Percentiles rank a stretch among this genome's conserved stretches.
Conservation (phyloP, 1,140 invertebrate genomes). For the Ridgeia piscesae region DNA sequence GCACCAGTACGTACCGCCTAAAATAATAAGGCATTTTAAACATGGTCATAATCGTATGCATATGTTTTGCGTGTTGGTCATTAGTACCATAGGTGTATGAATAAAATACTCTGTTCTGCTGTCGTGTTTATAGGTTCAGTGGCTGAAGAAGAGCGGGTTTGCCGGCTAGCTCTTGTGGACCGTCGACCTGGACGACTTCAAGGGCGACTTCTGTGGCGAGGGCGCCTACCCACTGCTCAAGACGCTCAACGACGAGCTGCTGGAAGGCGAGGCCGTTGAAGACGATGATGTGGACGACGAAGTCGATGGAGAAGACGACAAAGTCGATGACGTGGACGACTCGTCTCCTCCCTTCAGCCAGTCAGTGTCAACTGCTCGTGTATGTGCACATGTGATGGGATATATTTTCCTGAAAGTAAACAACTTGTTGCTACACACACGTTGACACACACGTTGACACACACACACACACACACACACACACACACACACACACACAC, state of each 20-base stretch:
- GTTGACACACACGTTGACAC: neutral
- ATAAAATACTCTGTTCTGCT: neutral
- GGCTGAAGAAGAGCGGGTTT: slow-evolving; percentile 87
- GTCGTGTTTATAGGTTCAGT: slow-evolving; percentile 73
- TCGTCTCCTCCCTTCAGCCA: neutral
- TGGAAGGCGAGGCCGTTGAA: slow-evolving; percentile 56
- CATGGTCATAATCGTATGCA: neutral
- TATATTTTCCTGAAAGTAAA: too few species aligned
- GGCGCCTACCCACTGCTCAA: slow-evolving; percentile 32
- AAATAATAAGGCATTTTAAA: neutral
- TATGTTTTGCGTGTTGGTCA: neutral
- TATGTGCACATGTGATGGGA: neutral
- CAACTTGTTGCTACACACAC: neutral
- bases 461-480: neutral
- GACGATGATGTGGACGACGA: too few species aligned
- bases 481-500: too few species aligned
- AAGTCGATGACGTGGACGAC: neutral
- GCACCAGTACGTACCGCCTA: neutral
- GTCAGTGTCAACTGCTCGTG: neutral
- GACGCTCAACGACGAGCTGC: neutral
- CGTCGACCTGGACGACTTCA: slow-evolving; percentile 75
- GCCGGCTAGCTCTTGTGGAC: slow-evolving; percentile 96
- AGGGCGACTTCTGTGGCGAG: slow-evolving; percentile 28
- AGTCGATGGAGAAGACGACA: too few species aligned
- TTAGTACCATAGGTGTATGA: neutral